A percentile compares a stretch with the other conserved stretches of the same genome.
Conservation (phyloP, 2,113 vertebrate genomes). For the Hystrix brachyura region DNA sequence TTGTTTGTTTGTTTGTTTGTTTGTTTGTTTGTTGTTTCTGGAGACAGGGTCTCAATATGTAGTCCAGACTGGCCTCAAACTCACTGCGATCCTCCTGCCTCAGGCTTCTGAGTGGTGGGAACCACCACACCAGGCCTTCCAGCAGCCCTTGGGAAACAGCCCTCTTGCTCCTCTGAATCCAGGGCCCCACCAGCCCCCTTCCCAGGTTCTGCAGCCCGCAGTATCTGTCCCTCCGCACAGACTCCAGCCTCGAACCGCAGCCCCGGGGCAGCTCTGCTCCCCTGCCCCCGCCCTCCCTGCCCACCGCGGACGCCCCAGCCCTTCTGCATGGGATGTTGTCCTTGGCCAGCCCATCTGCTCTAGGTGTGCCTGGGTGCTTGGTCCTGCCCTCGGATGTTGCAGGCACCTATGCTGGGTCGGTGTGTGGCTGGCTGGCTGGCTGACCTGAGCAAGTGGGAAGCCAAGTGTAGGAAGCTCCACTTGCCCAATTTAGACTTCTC, state of each 20-base stretch:
- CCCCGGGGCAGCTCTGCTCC: neutral
- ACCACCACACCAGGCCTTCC: neutral
- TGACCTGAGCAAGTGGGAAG: slow-evolving; percentile 1
- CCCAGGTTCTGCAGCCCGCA: neutral
- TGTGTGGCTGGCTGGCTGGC: neutral
- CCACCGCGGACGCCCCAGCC: neutral
- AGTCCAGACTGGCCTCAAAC: neutral
- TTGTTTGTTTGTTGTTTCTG: neutral
- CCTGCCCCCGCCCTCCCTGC: neutral
- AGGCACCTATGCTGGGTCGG: neutral
- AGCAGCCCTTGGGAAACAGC: neutral
- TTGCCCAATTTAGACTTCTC: neutral
- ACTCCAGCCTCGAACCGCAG: neutral
- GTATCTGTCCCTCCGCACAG: neutral
- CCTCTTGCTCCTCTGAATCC: neutral
- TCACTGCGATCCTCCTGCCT: neutral
- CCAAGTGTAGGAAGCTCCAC: neutral
- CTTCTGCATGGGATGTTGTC: neutral
- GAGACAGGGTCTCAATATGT: neutral
- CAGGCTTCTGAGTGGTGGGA: neutral
- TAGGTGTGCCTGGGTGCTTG: neutral
- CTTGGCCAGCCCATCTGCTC: neutral
- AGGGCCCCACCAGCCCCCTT: too few relatives aligned
- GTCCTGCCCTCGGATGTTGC: neutral
- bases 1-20: neutral